phyloP scores from a whole-genome alignment of 2,888 invertebrate genomes.

The Tanypteryx hageni region DNA sequence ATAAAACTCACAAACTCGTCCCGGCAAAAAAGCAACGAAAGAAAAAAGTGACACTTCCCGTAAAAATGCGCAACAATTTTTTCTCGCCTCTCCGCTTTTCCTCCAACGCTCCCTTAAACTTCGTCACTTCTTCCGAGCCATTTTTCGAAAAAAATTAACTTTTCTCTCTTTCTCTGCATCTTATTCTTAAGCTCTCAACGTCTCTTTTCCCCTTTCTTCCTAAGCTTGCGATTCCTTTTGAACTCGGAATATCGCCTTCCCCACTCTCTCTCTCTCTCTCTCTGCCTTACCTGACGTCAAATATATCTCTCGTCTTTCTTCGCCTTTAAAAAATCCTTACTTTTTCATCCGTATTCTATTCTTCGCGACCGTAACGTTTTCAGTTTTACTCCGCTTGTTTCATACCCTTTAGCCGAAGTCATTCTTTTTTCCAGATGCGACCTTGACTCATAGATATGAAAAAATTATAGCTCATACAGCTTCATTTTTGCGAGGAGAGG shows the following conservation, averaged over 20 bases:
- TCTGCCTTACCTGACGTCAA: neutral
- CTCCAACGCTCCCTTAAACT: too few relatives aligned
- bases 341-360: neutral
- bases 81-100: too few relatives aligned
- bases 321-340: neutral
- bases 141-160: neutral
- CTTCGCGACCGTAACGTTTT: neutral
- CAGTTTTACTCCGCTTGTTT: conserved; percentile 16
- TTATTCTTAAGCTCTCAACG: neutral
- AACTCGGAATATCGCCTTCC: too few relatives aligned
- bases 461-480: too few relatives aligned
- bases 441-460: neutral
- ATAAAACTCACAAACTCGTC: too few relatives aligned
- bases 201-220: neutral
- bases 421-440: conserved; percentile 6
- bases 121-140: too few relatives aligned
- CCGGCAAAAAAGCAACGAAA: too few relatives aligned
- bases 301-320: neutral
- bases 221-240: too few relatives aligned
- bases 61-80: too few relatives aligned
- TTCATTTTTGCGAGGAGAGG: too few relatives aligned
- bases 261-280: neutral
- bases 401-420: conserved; percentile 1
- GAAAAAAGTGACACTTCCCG: too few relatives aligned
- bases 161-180: neutral